Conservation (phyloP, 2,888 invertebrate species). For the Morinoia aosen region DNA sequence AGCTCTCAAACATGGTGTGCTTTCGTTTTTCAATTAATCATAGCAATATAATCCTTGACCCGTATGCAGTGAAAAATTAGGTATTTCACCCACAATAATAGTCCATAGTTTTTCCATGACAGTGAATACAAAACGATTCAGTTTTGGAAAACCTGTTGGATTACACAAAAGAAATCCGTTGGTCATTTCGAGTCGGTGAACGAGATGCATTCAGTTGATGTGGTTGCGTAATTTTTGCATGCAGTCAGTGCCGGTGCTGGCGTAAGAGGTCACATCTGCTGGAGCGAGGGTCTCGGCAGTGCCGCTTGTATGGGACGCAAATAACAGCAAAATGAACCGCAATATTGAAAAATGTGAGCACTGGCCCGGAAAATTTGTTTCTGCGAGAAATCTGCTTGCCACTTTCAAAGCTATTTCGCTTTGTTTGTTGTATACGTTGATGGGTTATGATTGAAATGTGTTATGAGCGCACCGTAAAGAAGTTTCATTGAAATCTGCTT, state of each 20-base stretch:
- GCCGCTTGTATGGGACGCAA: background rate
- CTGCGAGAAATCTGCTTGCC: background rate
- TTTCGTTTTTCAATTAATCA: background rate
- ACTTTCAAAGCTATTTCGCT: background rate
- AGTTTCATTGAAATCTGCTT: background rate
- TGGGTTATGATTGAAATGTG: background rate
- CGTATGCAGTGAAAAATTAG: background rate
- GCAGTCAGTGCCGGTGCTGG: background rate
- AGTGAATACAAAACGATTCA: background rate
- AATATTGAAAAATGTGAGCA: background rate
- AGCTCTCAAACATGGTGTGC: background rate
- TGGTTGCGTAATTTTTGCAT: background rate
- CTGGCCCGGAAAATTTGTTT: background rate
- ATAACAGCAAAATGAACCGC: background rate
- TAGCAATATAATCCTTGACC: background rate
- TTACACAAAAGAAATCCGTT: background rate
- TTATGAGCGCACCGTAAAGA: background rate
- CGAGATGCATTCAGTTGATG: background rate
- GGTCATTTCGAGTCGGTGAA: background rate
- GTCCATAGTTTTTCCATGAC: background rate
- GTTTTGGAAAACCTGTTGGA: background rate
- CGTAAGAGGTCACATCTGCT: background rate
- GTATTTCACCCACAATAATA: background rate
- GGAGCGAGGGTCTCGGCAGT: background rate
- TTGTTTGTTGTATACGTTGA: background rate